These are phyloP conservation scores for Hylaeus anthracinus DNA, from an alignment of 1,140 invertebrate species.

Conservation along the genomic window DNA sequence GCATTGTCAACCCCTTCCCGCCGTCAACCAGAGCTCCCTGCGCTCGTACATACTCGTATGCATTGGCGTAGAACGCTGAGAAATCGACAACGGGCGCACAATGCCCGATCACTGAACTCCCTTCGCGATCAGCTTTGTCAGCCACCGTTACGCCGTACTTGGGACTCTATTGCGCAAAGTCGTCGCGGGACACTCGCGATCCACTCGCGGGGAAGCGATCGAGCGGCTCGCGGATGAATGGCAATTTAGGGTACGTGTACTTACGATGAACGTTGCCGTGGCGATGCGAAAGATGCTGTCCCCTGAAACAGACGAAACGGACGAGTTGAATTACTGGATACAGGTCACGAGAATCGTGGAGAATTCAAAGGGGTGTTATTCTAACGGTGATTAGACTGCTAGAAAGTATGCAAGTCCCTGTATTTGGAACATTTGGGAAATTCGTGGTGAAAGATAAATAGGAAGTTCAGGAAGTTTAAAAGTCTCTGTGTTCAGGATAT, in stretches of 20 bases:
- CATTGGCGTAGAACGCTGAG: slow-evolving; percentile 67
- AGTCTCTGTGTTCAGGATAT: no score
- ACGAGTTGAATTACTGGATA: no score
- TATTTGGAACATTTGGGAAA: no score
- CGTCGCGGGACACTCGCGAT: not conserved
- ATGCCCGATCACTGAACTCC: slow-evolving; percentile 14
- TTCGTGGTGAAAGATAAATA: no score
- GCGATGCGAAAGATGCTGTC: slow-evolving; percentile 74
- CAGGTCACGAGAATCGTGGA: no score
- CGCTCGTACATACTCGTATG: slow-evolving; percentile 59
- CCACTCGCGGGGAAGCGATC: not conserved
- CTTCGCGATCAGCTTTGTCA: slow-evolving; percentile 19
- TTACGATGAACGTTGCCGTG: slow-evolving; percentile 77
- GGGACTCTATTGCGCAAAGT: not conserved
- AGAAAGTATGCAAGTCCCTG: no score
- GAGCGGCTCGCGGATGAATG: not conserved
- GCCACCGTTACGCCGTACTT: not conserved
- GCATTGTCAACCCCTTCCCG: slow-evolving; percentile 68
- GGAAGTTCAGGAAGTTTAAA: no score
- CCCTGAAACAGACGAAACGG: slow-evolving; percentile 71
- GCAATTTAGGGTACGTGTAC: slow-evolving; percentile 54
- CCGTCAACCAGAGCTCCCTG: slow-evolving; percentile 40
- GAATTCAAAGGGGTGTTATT: no score
- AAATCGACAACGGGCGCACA: slow-evolving; percentile 36
- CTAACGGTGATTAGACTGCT: no score